Conservation (phyloP, 2,797 vertebrate genomes). For the Syngnathus rostellatus region DNA sequence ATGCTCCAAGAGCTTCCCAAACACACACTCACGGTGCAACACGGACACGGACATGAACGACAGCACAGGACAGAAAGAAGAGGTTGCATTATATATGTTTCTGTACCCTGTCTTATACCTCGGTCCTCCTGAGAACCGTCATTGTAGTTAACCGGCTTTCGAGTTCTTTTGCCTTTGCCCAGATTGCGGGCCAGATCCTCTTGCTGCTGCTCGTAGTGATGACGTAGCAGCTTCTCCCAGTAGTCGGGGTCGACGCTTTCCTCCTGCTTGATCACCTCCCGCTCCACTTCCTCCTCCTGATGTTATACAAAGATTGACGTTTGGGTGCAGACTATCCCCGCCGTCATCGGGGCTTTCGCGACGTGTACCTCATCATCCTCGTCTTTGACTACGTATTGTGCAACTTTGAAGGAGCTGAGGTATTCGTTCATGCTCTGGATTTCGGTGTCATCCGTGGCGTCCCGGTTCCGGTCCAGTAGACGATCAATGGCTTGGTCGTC, state of each 20-base stretch:
- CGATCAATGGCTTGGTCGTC: slow-evolving; percentile 93
- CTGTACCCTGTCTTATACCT: slow-evolving; percentile 85
- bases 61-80: slow-evolving; percentile 24
- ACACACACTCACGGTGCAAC: slow-evolving; percentile 8
- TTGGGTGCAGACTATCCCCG: background rate
- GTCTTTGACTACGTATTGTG: slow-evolving; percentile 96
- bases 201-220: slow-evolving; percentile 98
- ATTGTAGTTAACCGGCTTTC: slow-evolving; percentile 99
- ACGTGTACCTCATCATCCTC: slow-evolving; percentile 86
- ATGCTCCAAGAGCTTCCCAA: background rate
- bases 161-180: slow-evolving; percentile 96
- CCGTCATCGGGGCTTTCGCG: no score
- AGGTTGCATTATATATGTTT: slow-evolving; percentile 56
- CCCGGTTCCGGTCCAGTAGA: slow-evolving; percentile 90
- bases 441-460: slow-evolving; percentile 91
- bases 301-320: slow-evolving; percentile 2
- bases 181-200: slow-evolving; percentile 94
- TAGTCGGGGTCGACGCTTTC: slow-evolving; percentile 97
- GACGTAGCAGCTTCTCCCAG: slow-evolving; percentile 96
- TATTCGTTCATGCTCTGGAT: slow-evolving; percentile 99
- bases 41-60: slow-evolving; percentile 19
- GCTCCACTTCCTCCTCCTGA: slow-evolving; percentile 91
- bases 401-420: slow-evolving; percentile 98
- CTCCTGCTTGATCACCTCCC: slow-evolving; percentile 98
- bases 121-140: slow-evolving; percentile 97